phyloP scores from a whole-genome alignment of 2,797 vertebrate genomes.

The Chlorospingus semifuscus region DNA sequence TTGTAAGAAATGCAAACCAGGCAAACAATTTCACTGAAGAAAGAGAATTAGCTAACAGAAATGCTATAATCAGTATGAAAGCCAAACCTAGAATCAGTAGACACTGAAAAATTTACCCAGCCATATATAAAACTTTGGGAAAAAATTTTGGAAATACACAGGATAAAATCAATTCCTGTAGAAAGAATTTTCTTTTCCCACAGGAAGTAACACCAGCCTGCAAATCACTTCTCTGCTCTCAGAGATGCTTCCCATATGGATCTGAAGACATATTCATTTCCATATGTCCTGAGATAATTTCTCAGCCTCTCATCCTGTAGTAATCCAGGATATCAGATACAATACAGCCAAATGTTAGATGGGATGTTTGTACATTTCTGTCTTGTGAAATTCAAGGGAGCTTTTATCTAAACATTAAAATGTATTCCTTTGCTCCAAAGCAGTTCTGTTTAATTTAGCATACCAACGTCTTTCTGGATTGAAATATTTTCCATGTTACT shows the following conservation, averaged over 20 bases:
- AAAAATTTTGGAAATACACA: not conserved
- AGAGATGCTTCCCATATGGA: conserved; percentile 32
- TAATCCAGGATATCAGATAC: not conserved
- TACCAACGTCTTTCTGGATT: not conserved
- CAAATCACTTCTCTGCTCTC: not conserved
- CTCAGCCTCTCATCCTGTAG: not conserved
- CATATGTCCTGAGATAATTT: not conserved
- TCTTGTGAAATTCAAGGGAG: not conserved
- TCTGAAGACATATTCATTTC: conserved; percentile 6
- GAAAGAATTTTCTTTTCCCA: not conserved
- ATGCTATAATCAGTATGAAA: not conserved
- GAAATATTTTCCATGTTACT: not conserved
- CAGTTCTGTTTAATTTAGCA: not conserved
- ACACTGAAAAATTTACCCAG: not conserved
- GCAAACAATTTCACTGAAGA: not conserved
- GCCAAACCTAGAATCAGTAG: not conserved
- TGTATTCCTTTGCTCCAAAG: not conserved
- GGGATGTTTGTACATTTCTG: not conserved
- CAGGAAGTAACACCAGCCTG: conserved; percentile 1
- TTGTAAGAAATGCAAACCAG: not conserved
- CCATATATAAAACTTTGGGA: not conserved
- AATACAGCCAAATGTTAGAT: not conserved
- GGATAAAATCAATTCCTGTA: not conserved
- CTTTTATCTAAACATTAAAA: not conserved
- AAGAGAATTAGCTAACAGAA: not conserved